Evolutionary conservation across 37 sponge, comb jelly and placozoan species (phyloP), one percentile per base, ranked within the genome.

Genomic region (Cliona cf. orientalis): DNA sequence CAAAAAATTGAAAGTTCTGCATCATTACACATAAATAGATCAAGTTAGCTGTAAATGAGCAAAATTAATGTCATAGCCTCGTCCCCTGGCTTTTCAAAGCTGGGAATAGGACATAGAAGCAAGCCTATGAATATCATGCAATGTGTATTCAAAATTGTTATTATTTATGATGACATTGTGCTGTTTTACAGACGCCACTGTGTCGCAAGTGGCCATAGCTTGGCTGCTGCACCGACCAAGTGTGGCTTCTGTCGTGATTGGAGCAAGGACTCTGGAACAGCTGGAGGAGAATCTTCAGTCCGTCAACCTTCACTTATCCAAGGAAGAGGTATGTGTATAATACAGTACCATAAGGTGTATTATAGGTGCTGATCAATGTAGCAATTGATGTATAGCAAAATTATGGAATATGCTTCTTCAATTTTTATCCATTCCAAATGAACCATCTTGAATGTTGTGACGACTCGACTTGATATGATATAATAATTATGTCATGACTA

Each of bases 181-280:
- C 22, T 28, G 5, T 22, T 7, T n/a, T 26, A 21, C 67, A 87
- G 88, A 66, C 66, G 89, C 55, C 21, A 80, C 77, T 42, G 87
- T 89, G 33, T 66, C 91, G 0, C 94, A 96, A 72, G 81, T 96
- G n/a, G 88, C 97, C n/a, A 85, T 96, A n/a, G 86, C 89, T 21
- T 96, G 97, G 97, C 57, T 96, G 63, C 80, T 96, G 38, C 76
- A 84, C 44, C 82, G 85, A 59, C 85, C 87, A 21, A 46, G 72
- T 32, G 97, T 96, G 23, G 39, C 83, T 0, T 93, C 94, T 17
- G 86, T 96, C 26, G 87, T 96, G 12, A 87, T 96, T 35, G 97
- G 97, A 38, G 97, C 89, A 2, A 69, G 91, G 36, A 93, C 84
- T 2, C 17, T 79, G 33, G 40, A 73, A 2, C 97, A 96, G 59